These are phyloP conservation scores for Salticus scenicus DNA, from an alignment of 2,888 invertebrate genomes.

Conservation along the genomic window DNA sequence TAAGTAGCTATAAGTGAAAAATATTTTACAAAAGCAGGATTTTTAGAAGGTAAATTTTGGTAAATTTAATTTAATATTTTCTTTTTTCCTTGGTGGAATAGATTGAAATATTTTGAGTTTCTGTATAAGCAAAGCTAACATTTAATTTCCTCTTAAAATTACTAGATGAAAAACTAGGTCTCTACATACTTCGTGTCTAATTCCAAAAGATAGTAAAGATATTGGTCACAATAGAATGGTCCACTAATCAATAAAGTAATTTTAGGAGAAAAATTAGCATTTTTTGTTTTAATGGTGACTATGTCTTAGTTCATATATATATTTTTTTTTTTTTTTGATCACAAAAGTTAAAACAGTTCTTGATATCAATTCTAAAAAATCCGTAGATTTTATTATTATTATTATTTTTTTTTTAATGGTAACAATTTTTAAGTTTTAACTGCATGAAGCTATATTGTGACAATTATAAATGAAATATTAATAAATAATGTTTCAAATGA, in stretches of 20 bases:
- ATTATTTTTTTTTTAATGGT: no score
- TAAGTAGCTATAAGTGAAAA: slow-evolving; percentile 46
- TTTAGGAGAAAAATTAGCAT: neutral
- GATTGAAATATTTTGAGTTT: slow-evolving; percentile 14
- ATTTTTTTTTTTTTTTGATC: neutral
- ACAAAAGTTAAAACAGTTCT: neutral
- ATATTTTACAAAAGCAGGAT: slow-evolving; percentile 30
- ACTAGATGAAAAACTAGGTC: slow-evolving; percentile 21
- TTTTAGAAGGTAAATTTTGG: slow-evolving; percentile 19
- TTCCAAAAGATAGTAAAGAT: slow-evolving; percentile 13
- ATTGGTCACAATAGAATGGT: slow-evolving; percentile 14
- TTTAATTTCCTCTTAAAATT: slow-evolving; percentile 15
- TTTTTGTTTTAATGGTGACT: neutral
- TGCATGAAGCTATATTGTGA: no score
- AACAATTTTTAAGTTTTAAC: no score
- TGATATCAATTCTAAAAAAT: neutral
- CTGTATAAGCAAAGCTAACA: slow-evolving; percentile 23
- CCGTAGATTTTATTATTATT: no score
- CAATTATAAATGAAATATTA: no score
- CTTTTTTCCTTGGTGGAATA: slow-evolving; percentile 13
- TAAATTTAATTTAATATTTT: neutral
- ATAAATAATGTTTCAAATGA: no score
- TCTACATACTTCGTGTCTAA: slow-evolving; percentile 16
- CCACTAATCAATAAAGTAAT: slow-evolving; percentile 6
- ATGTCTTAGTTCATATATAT: no score